Evolutionary conservation across 2,797 vertebrate genomes (phyloP).

Genomic region (Lepus oiostolus): DNA sequence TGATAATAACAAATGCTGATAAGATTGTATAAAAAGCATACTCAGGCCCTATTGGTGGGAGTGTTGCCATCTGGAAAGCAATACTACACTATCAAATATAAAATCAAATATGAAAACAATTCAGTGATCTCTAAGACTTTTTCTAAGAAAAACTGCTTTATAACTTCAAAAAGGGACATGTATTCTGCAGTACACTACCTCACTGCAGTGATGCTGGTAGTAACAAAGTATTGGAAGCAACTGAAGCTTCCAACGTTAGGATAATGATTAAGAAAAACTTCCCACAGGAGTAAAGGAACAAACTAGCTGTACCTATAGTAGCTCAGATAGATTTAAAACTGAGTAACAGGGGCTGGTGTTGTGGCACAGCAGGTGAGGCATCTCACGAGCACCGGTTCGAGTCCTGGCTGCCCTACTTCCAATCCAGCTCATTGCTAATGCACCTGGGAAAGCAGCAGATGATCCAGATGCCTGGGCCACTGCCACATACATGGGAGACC

Average conservation of each 20-base stretch:
- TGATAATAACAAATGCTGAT: not conserved
- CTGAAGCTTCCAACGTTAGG: not conserved
- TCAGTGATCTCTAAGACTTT: not conserved
- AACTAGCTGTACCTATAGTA: not conserved
- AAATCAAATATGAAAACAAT: not conserved
- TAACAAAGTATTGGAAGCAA: not conserved
- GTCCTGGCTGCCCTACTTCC: too few species aligned
- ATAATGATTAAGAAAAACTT: slow-evolving; percentile 20
- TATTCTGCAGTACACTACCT: not conserved
- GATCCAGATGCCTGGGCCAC: too few species aligned
- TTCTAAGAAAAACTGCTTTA: slow-evolving; percentile 40
- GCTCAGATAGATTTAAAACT: not conserved
- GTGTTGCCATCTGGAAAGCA: not conserved
- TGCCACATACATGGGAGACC: too few species aligned
- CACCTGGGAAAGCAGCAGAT: too few species aligned
- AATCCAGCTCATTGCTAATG: too few species aligned
- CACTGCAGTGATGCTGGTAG: not conserved
- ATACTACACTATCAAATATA: not conserved
- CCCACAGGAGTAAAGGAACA: slow-evolving; percentile 24
- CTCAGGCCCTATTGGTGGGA: not conserved
- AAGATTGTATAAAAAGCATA: not conserved
- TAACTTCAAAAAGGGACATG: not conserved
- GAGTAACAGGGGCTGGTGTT: not conserved
- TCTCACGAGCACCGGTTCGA: too few species aligned
- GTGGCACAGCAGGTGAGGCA: too few species aligned